Evolutionary conservation across 2,797 vertebrate species (phyloP), one percentile per base, ranked within the genome.

Genomic region (Neosalanx taihuensis): DNA sequence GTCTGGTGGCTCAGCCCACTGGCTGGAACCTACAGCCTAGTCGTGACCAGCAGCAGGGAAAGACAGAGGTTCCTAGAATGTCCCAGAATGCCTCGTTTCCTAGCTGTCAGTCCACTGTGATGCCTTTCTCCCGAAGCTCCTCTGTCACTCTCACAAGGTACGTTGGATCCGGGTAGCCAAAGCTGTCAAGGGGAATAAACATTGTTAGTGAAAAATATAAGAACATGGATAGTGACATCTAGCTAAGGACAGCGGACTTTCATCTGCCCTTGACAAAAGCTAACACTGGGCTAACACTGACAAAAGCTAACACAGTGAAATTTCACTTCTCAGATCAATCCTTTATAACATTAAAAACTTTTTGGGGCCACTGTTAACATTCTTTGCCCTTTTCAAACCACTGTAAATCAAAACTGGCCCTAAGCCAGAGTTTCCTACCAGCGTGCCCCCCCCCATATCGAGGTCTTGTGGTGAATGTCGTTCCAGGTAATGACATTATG

Each of bases 401-500:
- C 26, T 71, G 63, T 37, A 63, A 7, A 70, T 41, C n/a, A n/a
- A 0, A 7, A 29, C 68, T 49, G 51, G 17, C 63, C 20, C 68
- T 0, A 23, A 64, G 49, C 37, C 35, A 66, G 72, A 72, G 70
- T 4, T 46, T 20, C 94, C 75, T 94, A 98, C 96, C 95, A 94
- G 90, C 94, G 93, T 10, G 96, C 95, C 82, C 96, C 96, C 33
- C 96, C 96, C 87, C 93, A 95, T 91, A 96, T 93, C 88, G 94
- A 96, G 92, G 96, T 97, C 91, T 98, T 98, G 91, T 98, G 96
- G 92, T 98, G 96, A 84, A 98, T 96, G 89, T 98, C 96, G 64
- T 98, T 98, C 96, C 96, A 98, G 80, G 96, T 97, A 88, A 98
- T 97, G 91, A 98, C 96, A 63, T 98, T 96, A 84, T 95, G 93